A percentile compares a stretch with the other conserved stretches of the same genome.
phyloP scores from a whole-genome alignment of 1,140 invertebrate species.

The Cydia pomonella region DNA sequence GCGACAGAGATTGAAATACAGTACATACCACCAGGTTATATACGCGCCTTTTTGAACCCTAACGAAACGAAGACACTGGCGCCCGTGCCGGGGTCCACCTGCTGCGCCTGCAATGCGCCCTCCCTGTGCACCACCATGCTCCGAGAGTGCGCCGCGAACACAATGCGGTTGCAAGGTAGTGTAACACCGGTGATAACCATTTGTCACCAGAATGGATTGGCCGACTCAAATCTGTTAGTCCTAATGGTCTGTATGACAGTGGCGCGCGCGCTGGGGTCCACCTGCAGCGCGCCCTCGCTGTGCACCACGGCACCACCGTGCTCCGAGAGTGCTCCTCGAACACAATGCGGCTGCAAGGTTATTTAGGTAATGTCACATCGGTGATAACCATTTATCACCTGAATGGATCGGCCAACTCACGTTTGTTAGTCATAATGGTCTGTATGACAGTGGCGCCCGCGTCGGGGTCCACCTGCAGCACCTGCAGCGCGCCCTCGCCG shows the following conservation, averaged over 20 bases:
- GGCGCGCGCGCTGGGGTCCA: conserved; percentile 68
- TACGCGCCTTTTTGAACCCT: no score
- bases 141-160: conserved; percentile 73
- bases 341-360: conserved; percentile 49
- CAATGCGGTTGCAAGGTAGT: conserved; percentile 70
- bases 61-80: no score
- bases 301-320: conserved; percentile 64
- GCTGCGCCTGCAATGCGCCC: conserved; percentile 59
- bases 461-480: conserved; percentile 70
- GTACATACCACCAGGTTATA: no score
- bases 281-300: conserved; percentile 52
- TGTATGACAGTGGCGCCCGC: conserved; percentile 65
- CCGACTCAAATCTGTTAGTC: conserved; percentile 63
- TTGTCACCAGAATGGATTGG: conserved; percentile 35
- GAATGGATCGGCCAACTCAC: conserved; percentile 49
- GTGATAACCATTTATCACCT: background rate
- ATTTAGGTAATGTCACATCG: no score
- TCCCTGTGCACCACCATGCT: conserved; percentile 57
- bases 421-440: conserved; percentile 58
- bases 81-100: conserved; percentile 68
- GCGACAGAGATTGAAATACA: no score
- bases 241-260: conserved; percentile 60
- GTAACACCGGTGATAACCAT: conserved; percentile 70
- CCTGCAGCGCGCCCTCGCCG: conserved; percentile 48
- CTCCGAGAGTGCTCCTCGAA: conserved; percentile 74